phyloP scores from a whole-genome alignment of 2,888 invertebrate species.

The Ditylenchus weischeri region DNA sequence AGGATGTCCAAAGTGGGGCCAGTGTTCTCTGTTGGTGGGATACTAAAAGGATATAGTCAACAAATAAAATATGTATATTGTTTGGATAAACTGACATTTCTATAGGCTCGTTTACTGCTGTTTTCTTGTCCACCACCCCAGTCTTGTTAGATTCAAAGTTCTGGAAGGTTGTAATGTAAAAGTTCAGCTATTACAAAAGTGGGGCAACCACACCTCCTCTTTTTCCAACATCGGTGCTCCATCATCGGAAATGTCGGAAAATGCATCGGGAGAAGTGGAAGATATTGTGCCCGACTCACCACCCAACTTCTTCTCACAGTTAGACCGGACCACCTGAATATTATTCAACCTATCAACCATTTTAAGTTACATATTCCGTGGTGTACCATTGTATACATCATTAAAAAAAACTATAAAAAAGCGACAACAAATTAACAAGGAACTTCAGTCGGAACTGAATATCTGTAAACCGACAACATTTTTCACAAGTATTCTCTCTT shows the following conservation, averaged over 20 bases:
- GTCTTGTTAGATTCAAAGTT: slow-evolving; percentile 2
- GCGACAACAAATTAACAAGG: too few relatives aligned
- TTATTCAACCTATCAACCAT: background rate
- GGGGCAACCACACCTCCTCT: slow-evolving; percentile 23
- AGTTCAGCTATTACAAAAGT: background rate
- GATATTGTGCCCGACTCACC: background rate
- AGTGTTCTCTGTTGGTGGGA: slow-evolving; percentile 2
- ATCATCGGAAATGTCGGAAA: slow-evolving; percentile 36
- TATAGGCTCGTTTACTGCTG: background rate
- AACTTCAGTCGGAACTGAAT: too few relatives aligned
- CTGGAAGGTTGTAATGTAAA: background rate
- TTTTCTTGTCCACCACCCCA: background rate
- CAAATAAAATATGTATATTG: background rate
- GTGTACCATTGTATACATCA: too few relatives aligned
- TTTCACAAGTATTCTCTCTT: background rate
- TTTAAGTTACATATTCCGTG: too few relatives aligned
- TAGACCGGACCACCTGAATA: slow-evolving; percentile 1
- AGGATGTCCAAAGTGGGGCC: slow-evolving; percentile 6
- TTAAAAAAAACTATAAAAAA: too few relatives aligned
- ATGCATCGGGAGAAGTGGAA: slow-evolving; percentile 23
- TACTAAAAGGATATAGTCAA: background rate
- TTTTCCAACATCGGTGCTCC: slow-evolving; percentile 32
- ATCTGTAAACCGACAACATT: too few relatives aligned
- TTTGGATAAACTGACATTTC: background rate
- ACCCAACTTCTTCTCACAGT: slow-evolving; percentile 12